Conservation (phyloP, 2,797 vertebrate genomes). For the Linurgus olivaceus region DNA sequence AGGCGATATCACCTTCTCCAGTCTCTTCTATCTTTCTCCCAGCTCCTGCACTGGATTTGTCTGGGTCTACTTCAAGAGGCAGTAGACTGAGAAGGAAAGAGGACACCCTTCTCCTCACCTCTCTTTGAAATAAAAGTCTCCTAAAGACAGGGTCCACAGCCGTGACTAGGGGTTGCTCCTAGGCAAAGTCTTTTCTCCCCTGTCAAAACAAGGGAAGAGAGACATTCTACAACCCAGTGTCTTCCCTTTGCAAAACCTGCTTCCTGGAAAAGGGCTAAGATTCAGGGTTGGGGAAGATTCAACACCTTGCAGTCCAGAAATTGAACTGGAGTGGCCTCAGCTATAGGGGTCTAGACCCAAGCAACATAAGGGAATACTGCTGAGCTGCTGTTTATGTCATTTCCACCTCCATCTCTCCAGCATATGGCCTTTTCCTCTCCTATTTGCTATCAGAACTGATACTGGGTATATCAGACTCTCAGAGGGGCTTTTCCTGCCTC, state of each 20-base stretch:
- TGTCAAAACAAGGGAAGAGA: neutral
- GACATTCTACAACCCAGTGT: neutral
- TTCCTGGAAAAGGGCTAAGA: neutral
- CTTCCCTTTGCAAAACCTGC: neutral
- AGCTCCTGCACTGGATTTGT: neutral
- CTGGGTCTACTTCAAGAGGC: neutral
- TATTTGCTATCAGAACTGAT: neutral
- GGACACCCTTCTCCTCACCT: neutral
- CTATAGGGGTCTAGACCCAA: neutral
- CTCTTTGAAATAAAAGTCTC: neutral
- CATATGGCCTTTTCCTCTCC: neutral
- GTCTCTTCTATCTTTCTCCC: neutral
- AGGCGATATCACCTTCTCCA: neutral
- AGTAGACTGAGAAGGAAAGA: neutral
- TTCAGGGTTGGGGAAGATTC: neutral
- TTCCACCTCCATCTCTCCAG: neutral
- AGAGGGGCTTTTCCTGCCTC: neutral
- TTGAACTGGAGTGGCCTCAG: neutral
- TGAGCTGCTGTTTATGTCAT: constrained; percentile 22
- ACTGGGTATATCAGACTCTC: neutral
- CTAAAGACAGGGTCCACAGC: neutral
- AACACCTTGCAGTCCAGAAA: neutral
- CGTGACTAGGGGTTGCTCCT: neutral
- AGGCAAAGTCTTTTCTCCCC: neutral
- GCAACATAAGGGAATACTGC: neutral